Evolutionary conservation across 2,797 vertebrate species (phyloP).

Genomic region (Serranus cabrilla): DNA sequence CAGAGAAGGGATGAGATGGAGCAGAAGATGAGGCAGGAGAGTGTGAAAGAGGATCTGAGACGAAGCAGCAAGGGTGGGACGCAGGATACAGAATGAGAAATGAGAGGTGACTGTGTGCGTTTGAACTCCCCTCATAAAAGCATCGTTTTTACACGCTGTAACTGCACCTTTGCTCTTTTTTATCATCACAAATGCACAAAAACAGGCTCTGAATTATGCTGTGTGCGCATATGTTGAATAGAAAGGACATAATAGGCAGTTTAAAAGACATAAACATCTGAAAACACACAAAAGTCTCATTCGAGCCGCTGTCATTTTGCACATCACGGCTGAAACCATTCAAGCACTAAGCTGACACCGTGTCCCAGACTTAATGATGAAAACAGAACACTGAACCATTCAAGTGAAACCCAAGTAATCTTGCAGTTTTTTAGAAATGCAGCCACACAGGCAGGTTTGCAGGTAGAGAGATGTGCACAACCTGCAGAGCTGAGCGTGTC

Average conservation of each 20-base stretch:
- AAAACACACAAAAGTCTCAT: not conserved
- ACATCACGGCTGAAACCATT: not conserved
- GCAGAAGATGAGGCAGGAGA: conserved; percentile 35
- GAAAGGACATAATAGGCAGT: not conserved
- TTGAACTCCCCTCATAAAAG: conserved; percentile 22
- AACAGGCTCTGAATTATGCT: not conserved
- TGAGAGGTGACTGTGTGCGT: conserved; percentile 23
- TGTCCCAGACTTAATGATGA: not conserved
- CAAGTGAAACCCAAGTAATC: not conserved
- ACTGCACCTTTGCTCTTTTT: conserved; percentile 2
- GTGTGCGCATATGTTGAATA: not conserved
- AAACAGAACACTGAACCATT: not conserved
- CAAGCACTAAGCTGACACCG: not conserved
- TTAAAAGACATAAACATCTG: not conserved
- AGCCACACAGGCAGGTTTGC: not conserved
- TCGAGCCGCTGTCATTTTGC: not conserved
- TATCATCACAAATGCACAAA: not conserved
- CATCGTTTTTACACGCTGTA: not conserved
- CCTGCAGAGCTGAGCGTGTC: not conserved
- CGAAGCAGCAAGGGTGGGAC: conserved; percentile 22
- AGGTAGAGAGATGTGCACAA: not conserved
- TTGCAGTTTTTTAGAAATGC: not conserved
- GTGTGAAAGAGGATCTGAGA: conserved; percentile 38
- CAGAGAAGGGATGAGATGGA: conserved; percentile 23
- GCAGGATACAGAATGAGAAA: conserved; percentile 9